phyloP scores from a whole-genome alignment of 2,113 vertebrate species.

The Malurus alboscapulatus region DNA sequence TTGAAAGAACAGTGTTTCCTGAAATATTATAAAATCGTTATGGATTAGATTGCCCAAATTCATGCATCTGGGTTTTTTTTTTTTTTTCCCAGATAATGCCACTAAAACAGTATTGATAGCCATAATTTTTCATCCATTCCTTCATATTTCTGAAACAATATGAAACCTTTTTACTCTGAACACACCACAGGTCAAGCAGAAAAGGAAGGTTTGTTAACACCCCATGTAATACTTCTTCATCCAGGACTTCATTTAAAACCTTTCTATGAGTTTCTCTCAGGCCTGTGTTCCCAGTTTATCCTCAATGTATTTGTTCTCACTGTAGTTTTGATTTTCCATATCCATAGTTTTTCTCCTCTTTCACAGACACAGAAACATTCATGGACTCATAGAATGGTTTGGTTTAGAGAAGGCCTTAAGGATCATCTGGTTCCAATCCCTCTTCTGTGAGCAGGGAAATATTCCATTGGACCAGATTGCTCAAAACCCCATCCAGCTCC shows the following conservation, averaged over 20 bases:
- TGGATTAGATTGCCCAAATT: accelerated
- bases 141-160: background rate
- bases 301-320: background rate
- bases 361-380: background rate
- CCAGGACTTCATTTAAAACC: background rate
- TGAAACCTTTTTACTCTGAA: background rate
- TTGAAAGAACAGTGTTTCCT: background rate
- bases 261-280: background rate
- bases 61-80: background rate
- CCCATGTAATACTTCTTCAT: background rate
- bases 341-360: background rate
- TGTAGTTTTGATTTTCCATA: background rate
- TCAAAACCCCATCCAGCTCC: background rate
- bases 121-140: background rate
- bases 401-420: background rate
- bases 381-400: background rate
- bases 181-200: background rate
- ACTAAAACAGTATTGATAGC: background rate
- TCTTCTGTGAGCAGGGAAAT: background rate
- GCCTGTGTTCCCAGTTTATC: background rate
- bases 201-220: background rate
- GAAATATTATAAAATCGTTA: background rate
- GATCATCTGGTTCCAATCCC: background rate
- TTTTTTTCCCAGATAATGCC: background rate
- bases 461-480: background rate